Evolutionary conservation across 2,797 vertebrate species (phyloP).

Genomic region (Myotis daubentonii): DNA sequence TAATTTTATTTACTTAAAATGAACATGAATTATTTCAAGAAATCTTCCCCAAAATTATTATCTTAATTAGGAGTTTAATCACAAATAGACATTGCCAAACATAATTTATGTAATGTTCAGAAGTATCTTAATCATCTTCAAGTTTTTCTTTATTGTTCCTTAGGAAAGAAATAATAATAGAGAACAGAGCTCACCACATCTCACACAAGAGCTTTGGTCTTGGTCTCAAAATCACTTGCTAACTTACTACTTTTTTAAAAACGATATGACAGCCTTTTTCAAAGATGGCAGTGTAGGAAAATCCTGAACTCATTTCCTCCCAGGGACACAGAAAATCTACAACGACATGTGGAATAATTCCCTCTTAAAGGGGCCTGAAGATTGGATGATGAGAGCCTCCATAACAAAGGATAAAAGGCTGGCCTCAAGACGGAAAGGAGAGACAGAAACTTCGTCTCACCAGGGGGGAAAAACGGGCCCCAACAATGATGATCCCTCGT

Average conservation of each 20-base stretch:
- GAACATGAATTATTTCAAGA: constrained; percentile 54
- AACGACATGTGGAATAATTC: background rate
- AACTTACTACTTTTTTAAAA: background rate
- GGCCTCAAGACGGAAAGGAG: background rate
- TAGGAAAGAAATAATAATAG: background rate
- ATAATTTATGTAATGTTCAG: constrained; percentile 13
- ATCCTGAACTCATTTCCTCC: background rate
- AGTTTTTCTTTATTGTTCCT: background rate
- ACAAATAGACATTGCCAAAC: constrained; percentile 17
- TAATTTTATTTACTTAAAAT: constrained; percentile 60
- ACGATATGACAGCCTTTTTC: background rate
- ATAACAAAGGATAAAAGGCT: background rate
- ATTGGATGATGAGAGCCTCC: background rate
- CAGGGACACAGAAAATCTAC: background rate
- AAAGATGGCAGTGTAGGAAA: background rate
- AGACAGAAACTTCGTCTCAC: background rate
- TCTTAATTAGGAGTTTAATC: constrained; percentile 48
- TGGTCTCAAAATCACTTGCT: background rate
- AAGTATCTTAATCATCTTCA: constrained; percentile 39
- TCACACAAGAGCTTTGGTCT: background rate
- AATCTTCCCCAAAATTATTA: constrained; percentile 18
- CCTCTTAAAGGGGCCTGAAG: background rate
- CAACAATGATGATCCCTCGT: background rate
- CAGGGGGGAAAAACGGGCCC: too few relatives aligned
- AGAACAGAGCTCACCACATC: background rate